Conservation (phyloP, 2,797 vertebrate genomes). For the Sparidentex hasta region DNA sequence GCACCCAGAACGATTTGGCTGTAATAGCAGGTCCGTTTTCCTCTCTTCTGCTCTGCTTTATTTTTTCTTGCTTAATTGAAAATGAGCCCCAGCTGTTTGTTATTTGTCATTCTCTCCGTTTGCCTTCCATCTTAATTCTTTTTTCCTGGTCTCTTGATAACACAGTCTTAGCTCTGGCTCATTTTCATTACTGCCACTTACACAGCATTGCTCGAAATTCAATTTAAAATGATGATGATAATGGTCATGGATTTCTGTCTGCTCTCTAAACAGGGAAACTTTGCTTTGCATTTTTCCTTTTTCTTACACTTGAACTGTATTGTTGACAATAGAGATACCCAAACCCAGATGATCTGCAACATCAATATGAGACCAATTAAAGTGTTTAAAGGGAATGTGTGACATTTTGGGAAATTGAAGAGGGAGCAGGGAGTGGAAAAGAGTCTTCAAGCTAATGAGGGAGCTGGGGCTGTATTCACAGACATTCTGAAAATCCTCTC, state of each 20-base stretch:
- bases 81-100: constrained; percentile 67
- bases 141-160: constrained; percentile 7
- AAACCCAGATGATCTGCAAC: background rate
- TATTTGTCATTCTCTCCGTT: constrained; percentile 58
- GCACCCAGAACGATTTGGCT: constrained; percentile 90
- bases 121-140: constrained; percentile 32
- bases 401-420: no score
- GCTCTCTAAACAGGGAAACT: background rate
- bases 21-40: constrained; percentile 93
- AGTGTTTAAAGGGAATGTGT: background rate
- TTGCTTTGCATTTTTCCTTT: background rate
- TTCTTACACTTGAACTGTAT: no score
- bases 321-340: background rate
- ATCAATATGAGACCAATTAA: background rate
- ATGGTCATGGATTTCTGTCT: constrained; percentile 3
- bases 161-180: constrained; percentile 19
- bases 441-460: background rate
- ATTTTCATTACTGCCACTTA: constrained; percentile 37
- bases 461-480: background rate
- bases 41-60: constrained; percentile 48
- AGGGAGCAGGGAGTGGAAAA: background rate
- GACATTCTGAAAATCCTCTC: no score
- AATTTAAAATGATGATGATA: constrained; percentile 13
- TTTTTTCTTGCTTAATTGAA: constrained; percentile 62
- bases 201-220: constrained; percentile 10